A percentile compares a stretch with the other conserved stretches of the same genome.
Conservation (phyloP, 2,888 invertebrate species). For the Sisyra terminalis region DNA sequence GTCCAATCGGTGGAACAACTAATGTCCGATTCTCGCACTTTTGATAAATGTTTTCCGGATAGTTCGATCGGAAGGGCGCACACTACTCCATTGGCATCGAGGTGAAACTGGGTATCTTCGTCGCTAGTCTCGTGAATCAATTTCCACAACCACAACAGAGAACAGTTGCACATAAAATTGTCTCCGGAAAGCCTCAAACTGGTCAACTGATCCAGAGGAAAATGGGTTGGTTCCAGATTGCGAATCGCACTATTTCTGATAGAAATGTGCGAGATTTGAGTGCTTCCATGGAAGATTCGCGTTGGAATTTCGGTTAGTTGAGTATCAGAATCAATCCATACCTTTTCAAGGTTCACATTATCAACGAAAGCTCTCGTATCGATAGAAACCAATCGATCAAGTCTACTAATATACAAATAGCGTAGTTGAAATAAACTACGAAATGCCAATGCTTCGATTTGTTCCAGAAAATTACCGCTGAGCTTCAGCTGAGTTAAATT, state of each 20-base stretch:
- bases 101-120: neutral
- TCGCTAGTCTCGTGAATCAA: constrained; percentile 27
- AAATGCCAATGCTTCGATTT: constrained; percentile 61
- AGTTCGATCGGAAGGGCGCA: neutral
- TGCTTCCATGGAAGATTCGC: constrained; percentile 69
- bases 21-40: neutral
- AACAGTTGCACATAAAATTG: constrained; percentile 75
- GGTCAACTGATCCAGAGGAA: constrained; percentile 63
- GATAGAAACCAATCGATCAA: constrained; percentile 47
- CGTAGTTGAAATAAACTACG: constrained; percentile 69
- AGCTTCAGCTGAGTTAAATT: constrained; percentile 60
- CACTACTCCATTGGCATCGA: neutral
- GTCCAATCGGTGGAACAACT: neutral
- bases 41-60: neutral
- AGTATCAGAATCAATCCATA: constrained; percentile 63
- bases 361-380: constrained; percentile 69
- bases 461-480: constrained; percentile 60
- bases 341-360: constrained; percentile 64
- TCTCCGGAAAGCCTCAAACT: constrained; percentile 64
- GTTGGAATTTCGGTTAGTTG: constrained; percentile 58
- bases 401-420: constrained; percentile 52
- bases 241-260: constrained; percentile 59
- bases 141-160: constrained; percentile 73
- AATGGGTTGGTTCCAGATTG: constrained; percentile 62
- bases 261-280: constrained; percentile 57